Percentiles rank a stretch among this genome's conserved stretches.
Conservation (phyloP, 2,797 vertebrate species). For the Octomys mimax region DNA sequence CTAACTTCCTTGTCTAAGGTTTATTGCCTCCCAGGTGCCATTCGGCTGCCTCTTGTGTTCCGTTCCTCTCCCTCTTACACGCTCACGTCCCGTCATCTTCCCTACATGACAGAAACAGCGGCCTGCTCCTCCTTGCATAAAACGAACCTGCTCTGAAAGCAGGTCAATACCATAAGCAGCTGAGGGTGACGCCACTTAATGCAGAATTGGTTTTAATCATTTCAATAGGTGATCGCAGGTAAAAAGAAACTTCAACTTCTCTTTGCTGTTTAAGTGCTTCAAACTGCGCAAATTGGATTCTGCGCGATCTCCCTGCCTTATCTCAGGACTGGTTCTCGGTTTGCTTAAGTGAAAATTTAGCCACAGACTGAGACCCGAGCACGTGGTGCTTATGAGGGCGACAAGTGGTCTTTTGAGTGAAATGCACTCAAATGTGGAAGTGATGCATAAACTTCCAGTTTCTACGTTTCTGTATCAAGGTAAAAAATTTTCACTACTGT, state of each 20-base stretch:
- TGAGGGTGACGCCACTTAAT: background rate
- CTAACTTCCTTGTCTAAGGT: constrained; percentile 39
- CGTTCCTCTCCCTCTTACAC: background rate
- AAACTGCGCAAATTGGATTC: background rate
- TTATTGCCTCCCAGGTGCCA: background rate
- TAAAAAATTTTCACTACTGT: background rate
- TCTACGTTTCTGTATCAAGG: background rate
- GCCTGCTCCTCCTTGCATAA: background rate
- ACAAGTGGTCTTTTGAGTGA: background rate
- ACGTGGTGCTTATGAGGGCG: background rate
- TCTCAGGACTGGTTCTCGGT: background rate
- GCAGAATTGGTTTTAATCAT: constrained; percentile 32
- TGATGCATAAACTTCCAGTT: constrained; percentile 20
- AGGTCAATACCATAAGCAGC: background rate
- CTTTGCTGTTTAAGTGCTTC: constrained; percentile 15
- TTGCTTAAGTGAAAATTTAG: background rate
- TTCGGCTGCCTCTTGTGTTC: constrained; percentile 5
- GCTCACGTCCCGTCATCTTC: background rate
- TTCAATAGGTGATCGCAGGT: background rate
- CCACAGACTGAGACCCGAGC: background rate
- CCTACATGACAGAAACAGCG: background rate
- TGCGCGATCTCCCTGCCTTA: background rate
- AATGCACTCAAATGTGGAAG: constrained; percentile 20
- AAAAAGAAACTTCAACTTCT: background rate
- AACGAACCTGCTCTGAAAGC: constrained; percentile 22